Evolutionary conservation across 2,888 invertebrate species (phyloP), one percentile per base, ranked within the genome.

Genomic region (Apotomis capreana): DNA sequence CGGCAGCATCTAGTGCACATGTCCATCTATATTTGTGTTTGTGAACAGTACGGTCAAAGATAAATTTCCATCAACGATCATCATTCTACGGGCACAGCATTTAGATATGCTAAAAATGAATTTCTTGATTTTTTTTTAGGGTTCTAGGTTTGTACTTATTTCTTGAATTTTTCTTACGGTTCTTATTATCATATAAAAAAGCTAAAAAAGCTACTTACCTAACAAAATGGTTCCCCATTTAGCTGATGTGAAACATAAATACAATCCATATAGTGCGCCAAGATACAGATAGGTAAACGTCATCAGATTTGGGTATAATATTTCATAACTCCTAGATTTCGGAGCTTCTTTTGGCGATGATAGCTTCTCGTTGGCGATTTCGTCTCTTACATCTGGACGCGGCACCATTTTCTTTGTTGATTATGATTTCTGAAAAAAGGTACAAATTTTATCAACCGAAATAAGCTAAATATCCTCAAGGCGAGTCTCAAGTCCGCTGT

Each of bases 281-380:
- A 84, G n/a, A 64, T 87, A 83, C 79, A 81, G 78, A 60, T 84
- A 86, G 0, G 75, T 67, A 65, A 84, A 84, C 0, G 78, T 79
- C 0, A 85, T 0, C 8, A 87, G 12, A 72, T 85, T 86, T 0
- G 5, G 13, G 63, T 85, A 84, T 8, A 85, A 77, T 52, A 84
- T 78, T 57, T 84, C 55, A 60, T 76, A 83, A 57, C 81, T 78
- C 40, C 83, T 77, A 12, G 44, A 12, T 13, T 44, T 40, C 0
- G 83, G 81, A 1, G 69, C 63, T 3, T 78, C 76, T 62, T 79
- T 73, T 1, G 79, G 76, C 4, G 73, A 69, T 15, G 73, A 58
- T 5, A 73, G n/a, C 0, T 75, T 73, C 46, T 77, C 65, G 4
- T 59, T 13, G 12, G 44, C 15, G 44, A 36, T 52, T 10, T 36